Conservation (phyloP, 2,888 invertebrate genomes). For the Tetragonisca angustula region DNA sequence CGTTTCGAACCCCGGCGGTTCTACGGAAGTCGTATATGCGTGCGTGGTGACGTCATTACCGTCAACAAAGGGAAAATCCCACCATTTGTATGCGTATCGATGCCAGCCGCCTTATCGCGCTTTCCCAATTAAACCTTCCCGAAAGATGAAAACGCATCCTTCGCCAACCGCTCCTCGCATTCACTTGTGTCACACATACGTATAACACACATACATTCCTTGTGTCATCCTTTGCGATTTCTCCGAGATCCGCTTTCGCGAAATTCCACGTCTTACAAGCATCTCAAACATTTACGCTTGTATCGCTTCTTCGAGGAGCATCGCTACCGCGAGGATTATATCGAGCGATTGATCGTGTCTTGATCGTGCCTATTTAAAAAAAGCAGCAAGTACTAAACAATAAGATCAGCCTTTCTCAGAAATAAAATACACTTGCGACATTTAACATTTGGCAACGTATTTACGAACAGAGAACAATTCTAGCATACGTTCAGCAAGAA, state of each 20-base stretch:
- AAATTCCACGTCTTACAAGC: constrained; percentile 46
- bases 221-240: background rate
- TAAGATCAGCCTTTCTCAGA: too few species aligned
- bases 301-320: too few species aligned
- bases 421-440: too few species aligned
- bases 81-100: constrained; percentile 80
- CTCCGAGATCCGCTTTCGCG: constrained; percentile 51
- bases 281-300: too few species aligned
- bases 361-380: too few species aligned
- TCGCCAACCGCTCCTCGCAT: constrained; percentile 2
- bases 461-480: too few species aligned
- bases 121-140: constrained; percentile 76
- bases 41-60: constrained; percentile 66
- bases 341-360: too few species aligned
- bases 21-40: constrained; percentile 73
- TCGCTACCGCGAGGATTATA: too few species aligned
- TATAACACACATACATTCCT: background rate
- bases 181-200: too few species aligned
- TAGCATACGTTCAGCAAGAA: too few species aligned
- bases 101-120: constrained; percentile 77
- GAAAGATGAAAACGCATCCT: constrained; percentile 31
- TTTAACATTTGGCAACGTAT: too few species aligned
- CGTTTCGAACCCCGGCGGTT: constrained; percentile 18
- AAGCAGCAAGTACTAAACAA: too few species aligned
- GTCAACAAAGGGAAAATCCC: constrained; percentile 75